phyloP scores from a whole-genome alignment of 2,888 invertebrate genomes.

The Pyrochroa serraticornis region DNA sequence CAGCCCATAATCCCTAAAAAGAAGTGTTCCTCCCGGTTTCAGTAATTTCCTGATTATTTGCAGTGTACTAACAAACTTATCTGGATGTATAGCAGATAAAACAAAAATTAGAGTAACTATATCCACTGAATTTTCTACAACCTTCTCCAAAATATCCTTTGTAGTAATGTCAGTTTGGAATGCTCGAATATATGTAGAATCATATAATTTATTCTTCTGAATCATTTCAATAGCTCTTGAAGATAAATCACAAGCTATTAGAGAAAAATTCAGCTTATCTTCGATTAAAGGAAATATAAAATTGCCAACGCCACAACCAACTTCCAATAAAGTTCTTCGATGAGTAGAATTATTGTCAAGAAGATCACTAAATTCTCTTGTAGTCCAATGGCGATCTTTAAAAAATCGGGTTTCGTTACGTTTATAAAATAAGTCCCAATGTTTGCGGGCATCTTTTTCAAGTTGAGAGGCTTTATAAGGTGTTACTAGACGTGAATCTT shows the following conservation, averaged over 20 bases:
- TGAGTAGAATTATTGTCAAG: constrained; percentile 50
- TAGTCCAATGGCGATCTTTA: constrained; percentile 96
- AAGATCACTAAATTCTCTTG: constrained; percentile 79
- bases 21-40: constrained; percentile 77
- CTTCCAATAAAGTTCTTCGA: constrained; percentile 70
- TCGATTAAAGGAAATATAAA: constrained; percentile 90
- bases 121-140: constrained; percentile 66
- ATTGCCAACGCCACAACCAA: constrained; percentile 97
- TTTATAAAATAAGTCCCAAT: constrained; percentile 98
- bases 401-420: constrained; percentile 93
- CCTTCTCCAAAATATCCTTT: constrained; percentile 66
- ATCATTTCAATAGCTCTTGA: constrained; percentile 88
- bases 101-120: constrained; percentile 93
- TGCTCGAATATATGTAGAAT: constrained; percentile 69
- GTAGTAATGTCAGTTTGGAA: constrained; percentile 87
- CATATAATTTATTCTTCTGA: constrained; percentile 71
- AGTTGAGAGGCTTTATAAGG: constrained; percentile 77
- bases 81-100: constrained; percentile 90
- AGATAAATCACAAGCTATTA: constrained; percentile 93
- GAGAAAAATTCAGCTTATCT: constrained; percentile 73
- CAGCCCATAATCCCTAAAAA: constrained; percentile 93
- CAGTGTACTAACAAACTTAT: constrained; percentile 71
- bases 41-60: constrained; percentile 70
- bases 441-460: constrained; percentile 81
- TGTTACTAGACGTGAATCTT: constrained; percentile 72